Evolutionary conservation across 2,797 vertebrate species (phyloP), one percentile per base, ranked within the genome.

Genomic region (Chlorospingus flavigularis): DNA sequence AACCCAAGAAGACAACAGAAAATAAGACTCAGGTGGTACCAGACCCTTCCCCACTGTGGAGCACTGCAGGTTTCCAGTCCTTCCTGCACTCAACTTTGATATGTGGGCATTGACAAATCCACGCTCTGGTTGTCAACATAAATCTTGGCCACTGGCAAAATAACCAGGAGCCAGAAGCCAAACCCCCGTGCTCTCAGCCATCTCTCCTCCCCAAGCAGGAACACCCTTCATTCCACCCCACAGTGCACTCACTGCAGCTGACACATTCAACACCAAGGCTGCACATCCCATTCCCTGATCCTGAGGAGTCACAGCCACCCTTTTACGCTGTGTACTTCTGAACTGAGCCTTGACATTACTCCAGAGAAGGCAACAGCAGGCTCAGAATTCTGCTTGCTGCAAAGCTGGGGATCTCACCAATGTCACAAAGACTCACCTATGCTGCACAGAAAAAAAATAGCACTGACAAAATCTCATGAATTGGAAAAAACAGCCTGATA

Each of bases 21-120:
- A 77, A 12, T n/a, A 84, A 37, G 8, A 19, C 26, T 82, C 26
- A 58, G 77, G 43, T 33, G 31, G 39, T 50, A 54, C n/a, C 33
- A 79, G 42, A 70, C 17, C 7, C 15, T 21, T 63, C 23, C 25
- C 23, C 1, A 3, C 24, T 0, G 0, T 25, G 18, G 19, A 71
- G 13, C 23, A 31, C 54, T 61, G 39, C 25, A 66, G 11, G 17
- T 77, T 87, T 77, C 17, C 45, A 92, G 35, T 43, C 31, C 54
- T 51, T 74, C n/a, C 33, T 39, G 47, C 26, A 21, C 62, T 45
- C 58, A 47, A 1, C 9, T 84, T 57, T 26, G 58, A 57, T 10
- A 21, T 24, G 35, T 11, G 23, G 50, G 31, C 37, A 74, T 8
- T 65, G 72, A 57, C 42, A 80, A 81, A 53, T 33, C 42, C 70